A percentile compares a stretch with the other conserved stretches of the same genome.
Evolutionary conservation across 2,113 vertebrate genomes (phyloP).

Genomic region (Pseudolaguvia tuberculata): DNA sequence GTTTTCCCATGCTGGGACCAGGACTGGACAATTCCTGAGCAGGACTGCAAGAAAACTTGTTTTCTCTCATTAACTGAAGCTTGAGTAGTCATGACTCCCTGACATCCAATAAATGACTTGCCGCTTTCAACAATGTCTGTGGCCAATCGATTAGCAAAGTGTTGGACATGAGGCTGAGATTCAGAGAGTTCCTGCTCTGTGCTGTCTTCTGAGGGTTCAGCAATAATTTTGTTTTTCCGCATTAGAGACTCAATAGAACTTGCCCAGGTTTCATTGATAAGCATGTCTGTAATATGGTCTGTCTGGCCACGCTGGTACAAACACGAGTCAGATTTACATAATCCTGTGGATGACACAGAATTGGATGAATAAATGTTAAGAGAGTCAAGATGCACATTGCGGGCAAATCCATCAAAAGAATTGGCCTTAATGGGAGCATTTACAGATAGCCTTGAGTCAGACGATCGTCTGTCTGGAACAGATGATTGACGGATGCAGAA

Average conservation of each 20-base stretch:
- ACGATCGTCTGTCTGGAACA: constrained; percentile 79
- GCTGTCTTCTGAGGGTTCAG: constrained; percentile 65
- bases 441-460: constrained; percentile 79
- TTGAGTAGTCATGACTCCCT: constrained; percentile 60
- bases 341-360: constrained; percentile 70
- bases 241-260: constrained; percentile 93
- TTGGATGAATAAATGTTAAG: constrained; percentile 73
- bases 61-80: constrained; percentile 63
- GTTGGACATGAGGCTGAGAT: constrained; percentile 71
- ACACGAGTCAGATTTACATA: constrained; percentile 95
- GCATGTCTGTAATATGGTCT: constrained; percentile 87
- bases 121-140: constrained; percentile 77
- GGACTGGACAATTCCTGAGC: constrained; percentile 49
- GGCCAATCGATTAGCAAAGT: constrained; percentile 72
- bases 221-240: constrained; percentile 94
- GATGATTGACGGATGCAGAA: constrained; percentile 89
- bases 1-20: constrained; percentile 49
- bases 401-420: constrained; percentile 87
- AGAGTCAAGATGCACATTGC: constrained; percentile 73
- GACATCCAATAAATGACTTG: constrained; percentile 65
- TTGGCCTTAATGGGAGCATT: constrained; percentile 87
- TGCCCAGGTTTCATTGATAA: constrained; percentile 93
- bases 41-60: constrained; percentile 57
- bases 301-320: constrained; percentile 81
- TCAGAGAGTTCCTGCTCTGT: constrained; percentile 65